Conservation (phyloP, 2,888 invertebrate species). For the Lacanobia oleracea region DNA sequence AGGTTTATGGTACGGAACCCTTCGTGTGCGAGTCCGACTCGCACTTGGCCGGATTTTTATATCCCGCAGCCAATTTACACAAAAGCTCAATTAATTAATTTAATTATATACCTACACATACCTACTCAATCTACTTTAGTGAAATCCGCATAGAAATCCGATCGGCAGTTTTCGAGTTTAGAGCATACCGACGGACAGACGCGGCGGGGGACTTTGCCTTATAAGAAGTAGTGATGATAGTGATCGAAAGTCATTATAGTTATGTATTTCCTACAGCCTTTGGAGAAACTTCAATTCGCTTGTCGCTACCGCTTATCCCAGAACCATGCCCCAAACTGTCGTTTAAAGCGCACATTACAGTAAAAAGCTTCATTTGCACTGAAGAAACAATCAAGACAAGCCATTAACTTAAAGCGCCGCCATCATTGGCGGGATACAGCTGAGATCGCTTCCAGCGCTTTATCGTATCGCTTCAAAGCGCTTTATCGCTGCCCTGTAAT, state of each 20-base stretch:
- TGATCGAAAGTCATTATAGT: neutral
- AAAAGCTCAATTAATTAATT: too few relatives aligned
- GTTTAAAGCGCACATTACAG: conserved; percentile 48
- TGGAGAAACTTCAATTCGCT: neutral
- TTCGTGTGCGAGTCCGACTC: too few relatives aligned
- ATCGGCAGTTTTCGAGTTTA: too few relatives aligned
- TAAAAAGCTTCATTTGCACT: conserved; percentile 65
- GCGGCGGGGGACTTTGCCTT: too few relatives aligned
- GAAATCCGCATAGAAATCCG: too few relatives aligned
- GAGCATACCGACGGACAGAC: too few relatives aligned
- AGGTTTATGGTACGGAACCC: too few relatives aligned
- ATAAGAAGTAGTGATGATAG: too few relatives aligned
- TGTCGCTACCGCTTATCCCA: conserved; percentile 20
- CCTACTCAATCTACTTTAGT: too few relatives aligned
- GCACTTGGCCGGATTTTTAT: too few relatives aligned
- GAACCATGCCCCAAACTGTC: conserved; percentile 14
- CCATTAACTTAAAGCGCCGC: conserved; percentile 57
- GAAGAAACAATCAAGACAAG: conserved; percentile 65
- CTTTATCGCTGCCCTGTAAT: conserved; percentile 57
- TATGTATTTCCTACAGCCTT: neutral
- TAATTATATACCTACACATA: too few relatives aligned
- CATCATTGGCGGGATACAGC: conserved; percentile 52
- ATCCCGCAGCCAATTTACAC: too few relatives aligned
- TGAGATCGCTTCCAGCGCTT: conserved; percentile 57
- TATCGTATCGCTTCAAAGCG: conserved; percentile 61